Percentiles rank a stretch among this genome's conserved stretches.
These are phyloP conservation scores for Aleadryas rufinucha DNA, from an alignment of 2,113 vertebrate genomes.

Conservation along the genomic window DNA sequence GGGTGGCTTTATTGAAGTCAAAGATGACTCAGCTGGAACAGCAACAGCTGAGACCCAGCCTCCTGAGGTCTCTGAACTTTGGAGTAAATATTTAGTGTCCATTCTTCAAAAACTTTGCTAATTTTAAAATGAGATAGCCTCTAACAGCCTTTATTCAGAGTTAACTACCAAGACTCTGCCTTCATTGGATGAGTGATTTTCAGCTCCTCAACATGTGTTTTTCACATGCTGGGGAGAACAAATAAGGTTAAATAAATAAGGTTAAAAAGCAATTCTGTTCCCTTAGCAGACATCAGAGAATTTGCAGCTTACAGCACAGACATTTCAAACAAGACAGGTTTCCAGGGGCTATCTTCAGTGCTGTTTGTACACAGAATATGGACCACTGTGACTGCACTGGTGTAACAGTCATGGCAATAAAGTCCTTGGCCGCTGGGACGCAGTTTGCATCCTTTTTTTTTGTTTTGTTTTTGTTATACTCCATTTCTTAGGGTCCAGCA, in stretches of 20 bases:
- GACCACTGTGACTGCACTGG: background rate
- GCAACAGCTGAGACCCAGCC: fast-evolving
- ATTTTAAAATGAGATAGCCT: background rate
- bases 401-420: background rate
- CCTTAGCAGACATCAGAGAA: background rate
- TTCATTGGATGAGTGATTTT: background rate
- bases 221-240: background rate
- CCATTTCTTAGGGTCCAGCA: background rate
- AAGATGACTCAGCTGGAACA: background rate
- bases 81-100: background rate
- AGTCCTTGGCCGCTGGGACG: background rate
- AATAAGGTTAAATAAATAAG: background rate
- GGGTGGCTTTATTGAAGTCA: background rate
- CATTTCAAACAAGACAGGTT: background rate
- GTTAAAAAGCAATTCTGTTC: background rate
- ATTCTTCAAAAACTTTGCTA: background rate
- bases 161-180: background rate
- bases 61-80: background rate
- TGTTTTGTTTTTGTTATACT: background rate
- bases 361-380: background rate
- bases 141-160: background rate
- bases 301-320: background rate
- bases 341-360: background rate
- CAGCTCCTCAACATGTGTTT: background rate
- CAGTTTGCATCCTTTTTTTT: fast-evolving